Evolutionary conservation across 2,113 vertebrate genomes (phyloP).

Genomic region (Glaucidium brasilianum): DNA sequence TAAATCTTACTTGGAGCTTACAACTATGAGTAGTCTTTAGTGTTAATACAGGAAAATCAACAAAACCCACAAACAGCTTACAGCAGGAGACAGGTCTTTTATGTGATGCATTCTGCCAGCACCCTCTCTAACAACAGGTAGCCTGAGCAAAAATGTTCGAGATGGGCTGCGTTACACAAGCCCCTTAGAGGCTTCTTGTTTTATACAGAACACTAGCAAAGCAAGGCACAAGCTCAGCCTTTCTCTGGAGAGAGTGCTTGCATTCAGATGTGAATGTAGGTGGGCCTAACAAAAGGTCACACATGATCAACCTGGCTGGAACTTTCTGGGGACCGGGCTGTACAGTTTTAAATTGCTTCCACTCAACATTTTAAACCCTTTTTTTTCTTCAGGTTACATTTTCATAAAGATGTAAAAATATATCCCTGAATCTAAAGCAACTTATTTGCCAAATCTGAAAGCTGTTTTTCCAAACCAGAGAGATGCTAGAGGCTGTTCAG

Average conservation of each 20-base stretch:
- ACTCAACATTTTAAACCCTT: neutral
- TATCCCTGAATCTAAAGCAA: neutral
- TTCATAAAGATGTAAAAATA: neutral
- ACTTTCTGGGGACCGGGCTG: neutral
- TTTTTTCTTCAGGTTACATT: neutral
- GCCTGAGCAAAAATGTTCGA: neutral
- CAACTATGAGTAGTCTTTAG: neutral
- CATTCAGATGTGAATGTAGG: neutral
- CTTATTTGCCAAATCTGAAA: neutral
- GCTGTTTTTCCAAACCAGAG: neutral
- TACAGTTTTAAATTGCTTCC: neutral
- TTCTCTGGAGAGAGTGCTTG: neutral
- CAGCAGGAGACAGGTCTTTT: neutral
- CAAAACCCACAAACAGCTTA: neutral
- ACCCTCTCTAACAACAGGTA: neutral
- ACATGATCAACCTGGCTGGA: neutral
- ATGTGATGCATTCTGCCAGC: neutral
- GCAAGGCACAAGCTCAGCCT: neutral
- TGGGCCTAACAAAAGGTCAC: neutral
- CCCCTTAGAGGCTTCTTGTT: neutral
- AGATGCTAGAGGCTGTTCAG: neutral
- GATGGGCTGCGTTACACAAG: neutral
- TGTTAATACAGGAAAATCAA: neutral
- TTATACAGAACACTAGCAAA: neutral
- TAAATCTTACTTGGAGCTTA: neutral